These are phyloP conservation scores for Chrysolina americana DNA, from an alignment of 2,888 invertebrate species.

Conservation along the genomic window DNA sequence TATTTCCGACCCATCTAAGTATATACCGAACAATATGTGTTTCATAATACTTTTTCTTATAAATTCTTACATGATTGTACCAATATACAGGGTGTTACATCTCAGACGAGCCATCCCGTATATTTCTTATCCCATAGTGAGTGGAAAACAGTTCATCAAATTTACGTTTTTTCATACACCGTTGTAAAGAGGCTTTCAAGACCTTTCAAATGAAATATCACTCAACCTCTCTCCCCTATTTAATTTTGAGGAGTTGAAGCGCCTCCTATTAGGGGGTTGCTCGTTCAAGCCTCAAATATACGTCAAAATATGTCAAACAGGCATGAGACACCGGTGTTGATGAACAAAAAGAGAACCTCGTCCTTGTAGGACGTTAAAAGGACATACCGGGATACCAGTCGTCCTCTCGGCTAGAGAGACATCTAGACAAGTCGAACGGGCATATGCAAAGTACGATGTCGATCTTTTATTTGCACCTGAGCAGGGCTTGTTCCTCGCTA, in stretches of 20 bases:
- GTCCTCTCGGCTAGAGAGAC: constrained; percentile 41
- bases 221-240: too few relatives aligned
- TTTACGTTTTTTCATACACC: too few relatives aligned
- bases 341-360: neutral
- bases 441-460: constrained; percentile 62
- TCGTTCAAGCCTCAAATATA: constrained; percentile 19
- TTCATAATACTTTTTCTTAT: too few relatives aligned
- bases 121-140: too few relatives aligned
- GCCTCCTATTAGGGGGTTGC: constrained; percentile 15
- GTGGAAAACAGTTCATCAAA: too few relatives aligned
- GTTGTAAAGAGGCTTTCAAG: too few relatives aligned
- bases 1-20: too few relatives aligned
- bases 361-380: constrained; percentile 14
- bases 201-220: too few relatives aligned
- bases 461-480: constrained; percentile 63
- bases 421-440: constrained; percentile 56
- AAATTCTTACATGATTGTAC: too few relatives aligned
- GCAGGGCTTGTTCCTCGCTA: constrained; percentile 63
- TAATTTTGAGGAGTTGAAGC: neutral
- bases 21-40: too few relatives aligned
- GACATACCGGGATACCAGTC: constrained; percentile 21
- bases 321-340: neutral
- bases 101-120: too few relatives aligned
- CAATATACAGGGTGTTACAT: too few relatives aligned
- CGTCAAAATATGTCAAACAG: neutral